These are phyloP conservation scores for Typhlomys cinereus DNA, from an alignment of 2,113 vertebrate genomes.

Conservation along the genomic window DNA sequence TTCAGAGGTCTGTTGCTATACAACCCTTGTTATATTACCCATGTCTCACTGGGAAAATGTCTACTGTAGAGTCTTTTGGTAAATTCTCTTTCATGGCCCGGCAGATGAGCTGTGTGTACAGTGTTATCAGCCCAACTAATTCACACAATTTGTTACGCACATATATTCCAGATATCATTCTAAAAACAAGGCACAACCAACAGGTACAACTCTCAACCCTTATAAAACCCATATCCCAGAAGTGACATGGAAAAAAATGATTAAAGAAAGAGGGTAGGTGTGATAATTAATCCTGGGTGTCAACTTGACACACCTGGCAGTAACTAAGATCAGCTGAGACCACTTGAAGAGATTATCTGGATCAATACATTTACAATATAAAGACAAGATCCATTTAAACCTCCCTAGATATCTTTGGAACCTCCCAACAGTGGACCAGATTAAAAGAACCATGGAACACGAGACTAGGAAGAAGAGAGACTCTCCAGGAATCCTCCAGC, in stretches of 20 bases:
- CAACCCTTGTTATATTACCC: not conserved
- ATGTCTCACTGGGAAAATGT: not conserved
- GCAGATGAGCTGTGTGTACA: not conserved
- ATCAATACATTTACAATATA: too few relatives aligned
- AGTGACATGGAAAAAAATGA: not conserved
- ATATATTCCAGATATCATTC: not conserved
- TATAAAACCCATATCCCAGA: not conserved
- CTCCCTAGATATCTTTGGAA: too few relatives aligned
- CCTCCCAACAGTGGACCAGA: too few relatives aligned
- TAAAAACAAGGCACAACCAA: not conserved
- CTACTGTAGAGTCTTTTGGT: not conserved
- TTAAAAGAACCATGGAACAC: too few relatives aligned
- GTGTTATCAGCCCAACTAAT: not conserved
- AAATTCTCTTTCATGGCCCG: not conserved
- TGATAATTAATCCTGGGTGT: too few relatives aligned
- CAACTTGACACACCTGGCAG: too few relatives aligned
- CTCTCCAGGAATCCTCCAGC: too few relatives aligned
- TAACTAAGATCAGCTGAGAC: too few relatives aligned
- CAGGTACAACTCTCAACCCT: not conserved
- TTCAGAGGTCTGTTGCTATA: not conserved
- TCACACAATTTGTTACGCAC: conserved; percentile 1
- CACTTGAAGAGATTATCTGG: too few relatives aligned
- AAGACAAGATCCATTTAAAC: too few relatives aligned
- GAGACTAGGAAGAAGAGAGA: too few relatives aligned
- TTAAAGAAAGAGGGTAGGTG: too few relatives aligned